Conservation (phyloP, 2,888 invertebrate genomes). For the Mesorhabditis belari region DNA sequence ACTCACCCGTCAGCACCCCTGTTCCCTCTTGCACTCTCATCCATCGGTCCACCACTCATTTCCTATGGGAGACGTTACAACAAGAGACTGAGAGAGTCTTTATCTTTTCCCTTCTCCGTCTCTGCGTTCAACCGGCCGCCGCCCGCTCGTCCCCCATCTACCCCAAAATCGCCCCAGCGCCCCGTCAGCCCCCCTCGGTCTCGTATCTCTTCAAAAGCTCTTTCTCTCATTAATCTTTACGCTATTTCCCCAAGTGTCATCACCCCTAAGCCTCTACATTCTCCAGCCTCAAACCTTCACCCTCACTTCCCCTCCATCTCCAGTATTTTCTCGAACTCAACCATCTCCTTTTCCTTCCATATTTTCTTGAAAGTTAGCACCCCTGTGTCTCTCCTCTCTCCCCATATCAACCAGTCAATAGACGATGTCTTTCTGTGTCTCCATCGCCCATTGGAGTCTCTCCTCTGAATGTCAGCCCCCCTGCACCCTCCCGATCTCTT, state of each 20-base stretch:
- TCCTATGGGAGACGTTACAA: not conserved
- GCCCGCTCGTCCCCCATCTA: not conserved
- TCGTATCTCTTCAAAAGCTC: not conserved
- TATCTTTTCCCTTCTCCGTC: not conserved
- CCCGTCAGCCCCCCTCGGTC: not conserved
- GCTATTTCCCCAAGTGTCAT: constrained; percentile 1
- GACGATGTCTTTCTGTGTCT: too few relatives aligned
- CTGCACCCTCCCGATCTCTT: too few relatives aligned
- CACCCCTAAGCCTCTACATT: constrained; percentile 6
- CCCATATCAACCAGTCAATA: too few relatives aligned
- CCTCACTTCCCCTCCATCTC: constrained; percentile 12
- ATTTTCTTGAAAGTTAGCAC: too few relatives aligned
- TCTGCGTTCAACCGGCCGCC: not conserved
- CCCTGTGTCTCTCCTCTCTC: too few relatives aligned
- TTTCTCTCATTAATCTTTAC: not conserved
- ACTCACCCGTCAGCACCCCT: too few relatives aligned
- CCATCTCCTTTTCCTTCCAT: too few relatives aligned
- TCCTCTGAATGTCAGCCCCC: too few relatives aligned
- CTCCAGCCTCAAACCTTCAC: constrained; percentile 8
- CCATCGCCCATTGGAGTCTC: too few relatives aligned
- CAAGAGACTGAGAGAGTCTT: not conserved
- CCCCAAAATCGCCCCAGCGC: not conserved
- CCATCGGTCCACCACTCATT: not conserved
- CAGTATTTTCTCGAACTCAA: too few relatives aligned
- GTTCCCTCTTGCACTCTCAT: not conserved